Evolutionary conservation across 2,888 invertebrate species (phyloP).

Genomic region (Emmelina monodactyla): DNA sequence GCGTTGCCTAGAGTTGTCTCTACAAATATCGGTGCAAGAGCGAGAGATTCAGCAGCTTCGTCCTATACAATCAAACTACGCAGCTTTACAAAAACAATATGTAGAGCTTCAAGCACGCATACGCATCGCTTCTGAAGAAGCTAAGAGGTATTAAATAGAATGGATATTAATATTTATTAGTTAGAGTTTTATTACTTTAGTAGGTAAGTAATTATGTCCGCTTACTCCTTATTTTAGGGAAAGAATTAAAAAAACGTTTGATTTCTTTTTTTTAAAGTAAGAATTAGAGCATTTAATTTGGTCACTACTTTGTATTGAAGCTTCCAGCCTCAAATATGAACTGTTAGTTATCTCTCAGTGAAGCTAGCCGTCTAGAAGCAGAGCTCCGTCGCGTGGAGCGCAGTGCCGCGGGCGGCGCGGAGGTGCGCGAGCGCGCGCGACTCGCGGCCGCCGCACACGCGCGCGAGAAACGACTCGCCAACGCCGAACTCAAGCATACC

Average conservation of each 20-base stretch:
- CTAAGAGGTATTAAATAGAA: constrained; percentile 42
- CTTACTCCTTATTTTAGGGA: too few species aligned
- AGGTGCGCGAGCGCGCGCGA: constrained; percentile 46
- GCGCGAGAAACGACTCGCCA: constrained; percentile 42
- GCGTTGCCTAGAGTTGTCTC: constrained; percentile 32
- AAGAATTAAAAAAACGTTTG: too few species aligned
- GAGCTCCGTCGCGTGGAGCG: constrained; percentile 46
- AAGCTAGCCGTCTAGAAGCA: constrained; percentile 34
- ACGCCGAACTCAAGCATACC: constrained; percentile 38
- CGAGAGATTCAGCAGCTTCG: constrained; percentile 37
- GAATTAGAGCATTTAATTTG: too few species aligned
- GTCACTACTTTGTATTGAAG: too few species aligned
- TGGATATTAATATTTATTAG: too few species aligned
- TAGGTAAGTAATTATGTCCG: too few species aligned
- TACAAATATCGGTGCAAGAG: constrained; percentile 27
- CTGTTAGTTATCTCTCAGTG: constrained; percentile 29
- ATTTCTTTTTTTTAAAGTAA: too few species aligned
- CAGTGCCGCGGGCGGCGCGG: constrained; percentile 40
- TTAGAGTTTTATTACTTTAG: too few species aligned
- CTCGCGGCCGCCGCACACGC: constrained; percentile 51
- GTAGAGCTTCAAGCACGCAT: constrained; percentile 37
- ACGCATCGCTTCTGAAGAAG: constrained; percentile 30
- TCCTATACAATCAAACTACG: constrained; percentile 30
- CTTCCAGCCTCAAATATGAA: too few species aligned
- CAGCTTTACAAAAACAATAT: constrained; percentile 35